phyloP scores from a whole-genome alignment of 2,113 vertebrate species.

The Larimichthys crocea region DNA sequence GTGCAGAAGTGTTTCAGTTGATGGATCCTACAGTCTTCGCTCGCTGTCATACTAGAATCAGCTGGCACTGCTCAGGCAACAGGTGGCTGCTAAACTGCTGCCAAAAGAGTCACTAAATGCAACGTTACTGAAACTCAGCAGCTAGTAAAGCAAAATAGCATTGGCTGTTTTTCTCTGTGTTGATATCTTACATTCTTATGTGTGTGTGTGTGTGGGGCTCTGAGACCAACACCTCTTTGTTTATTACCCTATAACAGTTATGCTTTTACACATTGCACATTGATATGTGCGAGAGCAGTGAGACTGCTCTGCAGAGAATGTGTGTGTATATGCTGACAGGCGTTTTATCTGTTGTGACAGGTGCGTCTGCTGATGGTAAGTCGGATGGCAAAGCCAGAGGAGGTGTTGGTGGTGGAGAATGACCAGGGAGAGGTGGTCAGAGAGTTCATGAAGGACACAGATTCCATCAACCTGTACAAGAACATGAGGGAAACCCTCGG shows the following conservation, averaged over 20 bases:
- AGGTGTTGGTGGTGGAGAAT: conserved; percentile 98
- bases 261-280: neutral
- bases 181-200: neutral
- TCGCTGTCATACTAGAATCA: conserved; percentile 44
- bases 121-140: conserved; percentile 42
- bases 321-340: conserved; percentile 27
- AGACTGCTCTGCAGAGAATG: neutral
- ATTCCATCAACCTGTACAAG: conserved; percentile 99
- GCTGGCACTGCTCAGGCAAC: conserved; percentile 47
- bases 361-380: conserved; percentile 98
- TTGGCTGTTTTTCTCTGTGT: neutral
- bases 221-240: neutral
- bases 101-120: conserved; percentile 42
- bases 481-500: conserved; percentile 99
- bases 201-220: neutral
- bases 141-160: conserved; percentile 10
- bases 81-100: conserved; percentile 50
- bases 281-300: neutral
- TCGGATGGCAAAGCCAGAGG: conserved; percentile 99
- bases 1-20: conserved; percentile 19
- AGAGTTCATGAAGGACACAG: conserved; percentile 99
- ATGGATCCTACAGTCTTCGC: conserved; percentile 6
- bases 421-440: conserved; percentile 98
- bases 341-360: conserved; percentile 74
- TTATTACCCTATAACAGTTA: neutral